phyloP scores from a whole-genome alignment of 2,113 vertebrate species.

The Cephalopholis sonnerati region DNA sequence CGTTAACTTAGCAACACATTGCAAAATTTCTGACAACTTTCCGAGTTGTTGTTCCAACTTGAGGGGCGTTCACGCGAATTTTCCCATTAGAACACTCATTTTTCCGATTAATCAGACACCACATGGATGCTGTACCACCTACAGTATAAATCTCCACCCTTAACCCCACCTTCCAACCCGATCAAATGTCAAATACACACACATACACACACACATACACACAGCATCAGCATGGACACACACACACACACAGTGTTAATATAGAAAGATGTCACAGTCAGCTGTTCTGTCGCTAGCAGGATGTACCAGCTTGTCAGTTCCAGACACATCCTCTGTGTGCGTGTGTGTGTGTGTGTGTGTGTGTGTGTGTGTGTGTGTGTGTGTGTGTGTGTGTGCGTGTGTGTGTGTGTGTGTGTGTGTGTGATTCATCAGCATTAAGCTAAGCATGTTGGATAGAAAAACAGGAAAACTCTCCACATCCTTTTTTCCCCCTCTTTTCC shows the following conservation, averaged over 20 bases:
- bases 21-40: too few species aligned
- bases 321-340: slow-evolving; percentile 44
- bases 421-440: slow-evolving; percentile 41
- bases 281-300: slow-evolving; percentile 46
- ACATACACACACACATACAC: slow-evolving; percentile 14
- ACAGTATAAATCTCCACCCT: neutral
- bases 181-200: neutral
- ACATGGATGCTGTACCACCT: neutral
- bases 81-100: too few species aligned
- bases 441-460: slow-evolving; percentile 47
- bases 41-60: too few species aligned
- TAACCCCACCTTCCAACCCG: neutral
- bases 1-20: too few species aligned
- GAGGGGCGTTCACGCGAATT: too few species aligned
- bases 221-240: neutral
- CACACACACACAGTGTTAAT: slow-evolving; percentile 6
- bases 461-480: slow-evolving; percentile 47
- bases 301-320: slow-evolving; percentile 42
- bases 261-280: slow-evolving; percentile 32
- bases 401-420: slow-evolving; percentile 32
- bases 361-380: slow-evolving; percentile 44
- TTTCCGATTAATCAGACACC: too few species aligned
- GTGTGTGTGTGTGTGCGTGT: slow-evolving; percentile 29
- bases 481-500: slow-evolving; percentile 38
- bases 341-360: slow-evolving; percentile 46